A percentile compares a stretch with the other conserved stretches of the same genome.
Evolutionary conservation across 2,113 vertebrate species (phyloP).

Genomic region (Clarias gariepinus): DNA sequence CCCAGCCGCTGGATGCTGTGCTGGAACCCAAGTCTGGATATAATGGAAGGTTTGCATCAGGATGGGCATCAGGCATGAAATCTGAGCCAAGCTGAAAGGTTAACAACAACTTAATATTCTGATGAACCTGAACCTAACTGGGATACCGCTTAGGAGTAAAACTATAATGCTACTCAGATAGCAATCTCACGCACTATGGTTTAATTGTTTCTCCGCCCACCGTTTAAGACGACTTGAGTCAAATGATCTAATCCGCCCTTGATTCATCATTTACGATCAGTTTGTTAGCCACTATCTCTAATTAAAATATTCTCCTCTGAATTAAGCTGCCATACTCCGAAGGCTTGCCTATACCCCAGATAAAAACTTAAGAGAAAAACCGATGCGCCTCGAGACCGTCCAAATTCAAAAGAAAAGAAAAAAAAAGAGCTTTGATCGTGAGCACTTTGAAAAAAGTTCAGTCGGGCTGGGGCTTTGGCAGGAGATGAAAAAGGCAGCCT

Average conservation of each 20-base stretch:
- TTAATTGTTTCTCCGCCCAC: background rate
- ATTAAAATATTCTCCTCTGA: constrained; percentile 56
- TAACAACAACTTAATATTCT: background rate
- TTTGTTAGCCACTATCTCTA: constrained; percentile 51
- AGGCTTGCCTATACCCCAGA: background rate
- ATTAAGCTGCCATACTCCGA: background rate
- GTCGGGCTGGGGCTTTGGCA: constrained; percentile 65
- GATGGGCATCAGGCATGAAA: too few species aligned
- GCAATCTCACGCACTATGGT: background rate
- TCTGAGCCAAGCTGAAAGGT: too few species aligned
- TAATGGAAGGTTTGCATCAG: too few species aligned
- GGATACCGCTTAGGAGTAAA: background rate
- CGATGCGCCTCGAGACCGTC: constrained; percentile 10
- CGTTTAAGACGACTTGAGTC: background rate
- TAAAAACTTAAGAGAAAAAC: constrained; percentile 28
- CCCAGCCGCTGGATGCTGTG: too few species aligned
- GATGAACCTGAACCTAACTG: background rate
- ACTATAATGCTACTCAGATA: background rate
- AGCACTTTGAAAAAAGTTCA: constrained; percentile 72
- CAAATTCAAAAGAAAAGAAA: constrained; percentile 30
- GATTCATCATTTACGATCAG: constrained; percentile 61
- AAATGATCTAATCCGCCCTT: constrained; percentile 49
- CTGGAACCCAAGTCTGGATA: too few species aligned
- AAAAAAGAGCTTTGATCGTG: constrained; percentile 68
- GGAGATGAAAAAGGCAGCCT: constrained; percentile 48